Conservation (phyloP, 2,888 invertebrate genomes). For the Synergus itoensis region DNA sequence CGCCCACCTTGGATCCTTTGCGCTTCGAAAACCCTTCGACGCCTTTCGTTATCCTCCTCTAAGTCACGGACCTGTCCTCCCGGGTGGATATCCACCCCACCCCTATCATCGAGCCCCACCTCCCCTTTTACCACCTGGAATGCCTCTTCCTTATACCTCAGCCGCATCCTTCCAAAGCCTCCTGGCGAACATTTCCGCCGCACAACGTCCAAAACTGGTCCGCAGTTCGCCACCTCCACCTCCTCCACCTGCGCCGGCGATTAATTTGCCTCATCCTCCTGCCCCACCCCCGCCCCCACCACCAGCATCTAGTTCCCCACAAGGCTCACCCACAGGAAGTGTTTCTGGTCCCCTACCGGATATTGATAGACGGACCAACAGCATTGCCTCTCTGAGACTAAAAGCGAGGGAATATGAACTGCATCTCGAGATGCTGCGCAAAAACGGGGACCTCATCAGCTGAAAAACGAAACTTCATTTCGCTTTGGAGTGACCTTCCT, state of each 20-base stretch:
- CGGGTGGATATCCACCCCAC: conserved; percentile 81
- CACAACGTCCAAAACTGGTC: conserved; percentile 80
- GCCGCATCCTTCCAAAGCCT: conserved; percentile 90
- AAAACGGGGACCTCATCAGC: conserved; percentile 90
- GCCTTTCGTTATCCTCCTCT: conserved; percentile 86
- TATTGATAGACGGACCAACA: conserved; percentile 90
- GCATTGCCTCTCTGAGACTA: conserved; percentile 91
- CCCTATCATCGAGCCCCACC: conserved; percentile 82
- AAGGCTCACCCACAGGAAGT: conserved; percentile 72
- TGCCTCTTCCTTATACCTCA: conserved; percentile 79
- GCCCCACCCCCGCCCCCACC: conserved; percentile 58
- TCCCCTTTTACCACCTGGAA: conserved; percentile 82
- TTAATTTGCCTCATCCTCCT: conserved; percentile 75
- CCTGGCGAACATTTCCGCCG: conserved; percentile 88
- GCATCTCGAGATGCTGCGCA: conserved; percentile 89
- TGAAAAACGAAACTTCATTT: conserved; percentile 77
- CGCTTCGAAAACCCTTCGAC: conserved; percentile 81
- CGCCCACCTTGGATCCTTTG: conserved; percentile 85
- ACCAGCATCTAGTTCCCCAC: conserved; percentile 61
- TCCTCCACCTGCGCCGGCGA: conserved; percentile 72
- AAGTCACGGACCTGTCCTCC: conserved; percentile 79
- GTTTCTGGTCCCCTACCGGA: conserved; percentile 83
- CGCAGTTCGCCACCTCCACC: conserved; percentile 76
- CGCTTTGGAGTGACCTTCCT: conserved; percentile 6
- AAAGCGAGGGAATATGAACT: conserved; percentile 95